Evolutionary conservation across 2,888 invertebrate genomes (phyloP), one percentile per base, ranked within the genome.

Genomic region (Drosophila aldrichi): DNA sequence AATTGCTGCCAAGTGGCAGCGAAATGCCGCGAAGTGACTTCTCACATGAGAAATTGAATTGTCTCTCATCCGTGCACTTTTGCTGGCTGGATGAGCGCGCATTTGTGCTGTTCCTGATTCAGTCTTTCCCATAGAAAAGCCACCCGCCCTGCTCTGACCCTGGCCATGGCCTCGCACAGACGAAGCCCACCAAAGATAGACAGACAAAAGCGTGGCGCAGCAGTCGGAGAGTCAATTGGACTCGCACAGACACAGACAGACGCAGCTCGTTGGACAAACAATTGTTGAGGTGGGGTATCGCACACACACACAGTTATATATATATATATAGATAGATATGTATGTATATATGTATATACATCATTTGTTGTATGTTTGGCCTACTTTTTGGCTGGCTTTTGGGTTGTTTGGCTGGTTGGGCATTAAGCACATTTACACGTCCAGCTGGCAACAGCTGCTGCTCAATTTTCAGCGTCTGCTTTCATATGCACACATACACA

Each of bases 361-460:
- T 48, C 46, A 38, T 57, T 73, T 72, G 70, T 34, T 83, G 79
- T 79, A 73, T 78, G 81, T 79, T 83, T 83, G 84, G 81, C 82
- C 82, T 82, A 84, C 82, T 84, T 81, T 79, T 69, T 62, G 54
- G 69, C 62, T 55, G 59, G 59, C 60, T 56, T 56, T 66, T 36
- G 36, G 36, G 16, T 38, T 38, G 36, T 36, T 69, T 66, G 76
- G 49, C 73, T 79, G 65, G 75, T 55, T 63, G 71, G 67, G 70
- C 77, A 74, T 70, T 84, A 77, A 82, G 43, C 84, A 73, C 79
- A 84, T 74, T 82, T 78, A 72, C 82, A 85, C 82, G 78, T 82
- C 82, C 82, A 83, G 78, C 81, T 86, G 83, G 83, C 83, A 83
- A 83, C 83, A 83, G 83, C 83, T 83, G 83, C 78, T 82, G 75